Base-by-base conservation (phyloP, 2,888 invertebrate genomes). In the Hymenopus coronatus region DNA sequence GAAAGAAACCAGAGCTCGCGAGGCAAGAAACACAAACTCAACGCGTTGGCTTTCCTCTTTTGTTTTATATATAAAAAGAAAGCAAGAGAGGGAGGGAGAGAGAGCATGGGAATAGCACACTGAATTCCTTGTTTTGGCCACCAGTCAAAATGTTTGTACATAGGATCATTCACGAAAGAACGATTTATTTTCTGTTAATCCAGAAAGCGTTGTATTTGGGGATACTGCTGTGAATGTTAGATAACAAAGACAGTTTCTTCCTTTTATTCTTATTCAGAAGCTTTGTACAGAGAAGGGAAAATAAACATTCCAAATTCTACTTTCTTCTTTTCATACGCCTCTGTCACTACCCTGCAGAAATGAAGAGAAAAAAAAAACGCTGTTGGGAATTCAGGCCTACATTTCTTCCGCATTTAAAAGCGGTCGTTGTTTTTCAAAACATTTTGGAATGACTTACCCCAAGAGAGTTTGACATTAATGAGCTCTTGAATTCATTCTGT, bases 111-210 rank as follows among this genome's bases (percentile, higher is more conserved):
- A 54, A 84, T 46, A 84, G 84, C 40, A 88, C 70, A 83, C n/a
- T 25, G 54, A 70, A 86, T 86, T 86, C 86, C 81, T 70, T 40
- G 88, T 28, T 70, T 86, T 88, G 88, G 88, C 88, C 85, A 82
- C 85, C 85, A 88, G 88, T 88, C 88, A 88, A 88, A 88, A 88
- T 88, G 88, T 88, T 88, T 88, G 88, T 82, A 83, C 83, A 86
- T 83, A 54, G 88, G 88, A 88, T 88, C 85, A 14, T 70, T 70
- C 54, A 70, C 54, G 54, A 70, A 70, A 33, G 85, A 82, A 46
- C 46, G 88, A 85, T 88, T 88, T 88, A 88, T 88, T 88, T 84
- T 82, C 40, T 85, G 85, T 88, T 70, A 88, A 88, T 88, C 88
- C 88, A 46, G 40, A 54, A 46, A 28, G 28, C n/a, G 46, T 40